Percentiles rank a stretch among this genome's conserved stretches.
Conservation (phyloP, 2,888 invertebrate genomes). For the Hypselothyrea guttata region DNA sequence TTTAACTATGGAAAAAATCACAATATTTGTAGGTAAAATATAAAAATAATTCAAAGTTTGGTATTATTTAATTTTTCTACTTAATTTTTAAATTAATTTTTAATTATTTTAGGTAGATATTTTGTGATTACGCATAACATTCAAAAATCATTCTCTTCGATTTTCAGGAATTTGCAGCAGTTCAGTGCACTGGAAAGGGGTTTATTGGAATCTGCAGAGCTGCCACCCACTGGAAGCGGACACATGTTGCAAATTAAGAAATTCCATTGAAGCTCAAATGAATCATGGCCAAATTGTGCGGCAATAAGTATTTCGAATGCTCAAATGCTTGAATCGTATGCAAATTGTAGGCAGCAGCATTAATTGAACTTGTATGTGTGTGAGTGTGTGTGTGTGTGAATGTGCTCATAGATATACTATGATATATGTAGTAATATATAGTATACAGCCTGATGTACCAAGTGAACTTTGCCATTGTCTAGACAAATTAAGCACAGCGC, state of each 20-base stretch:
- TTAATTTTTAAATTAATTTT: too few relatives aligned
- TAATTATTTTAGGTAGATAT: too few relatives aligned
- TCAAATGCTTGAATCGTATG: neutral
- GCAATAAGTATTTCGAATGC: slow-evolving; percentile 19
- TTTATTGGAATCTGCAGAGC: neutral
- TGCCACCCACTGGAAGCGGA: slow-evolving; percentile 24
- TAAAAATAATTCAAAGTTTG: too few relatives aligned
- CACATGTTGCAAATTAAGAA: slow-evolving; percentile 71
- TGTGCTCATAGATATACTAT: too few relatives aligned
- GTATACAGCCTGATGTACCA: too few relatives aligned
- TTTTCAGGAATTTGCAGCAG: neutral
- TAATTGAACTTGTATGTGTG: slow-evolving; percentile 59
- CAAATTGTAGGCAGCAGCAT: slow-evolving; percentile 21
- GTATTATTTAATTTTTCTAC: too few relatives aligned
- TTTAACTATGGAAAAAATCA: too few relatives aligned
- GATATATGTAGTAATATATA: slow-evolving; percentile 21
- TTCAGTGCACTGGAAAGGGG: slow-evolving; percentile 32
- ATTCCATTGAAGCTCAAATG: slow-evolving; percentile 47
- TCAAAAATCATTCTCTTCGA: too few relatives aligned
- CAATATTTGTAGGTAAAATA: too few relatives aligned
- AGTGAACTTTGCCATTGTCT: slow-evolving; percentile 74
- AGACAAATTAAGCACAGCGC: slow-evolving; percentile 70
- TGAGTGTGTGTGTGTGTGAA: slow-evolving; percentile 14
- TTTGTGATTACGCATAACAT: too few relatives aligned
- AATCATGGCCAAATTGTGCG: slow-evolving; percentile 46